Evolutionary conservation across 1,140 invertebrate genomes (phyloP), one percentile per base, ranked within the genome.

Genomic region (Phymorhynchus buccinoides): DNA sequence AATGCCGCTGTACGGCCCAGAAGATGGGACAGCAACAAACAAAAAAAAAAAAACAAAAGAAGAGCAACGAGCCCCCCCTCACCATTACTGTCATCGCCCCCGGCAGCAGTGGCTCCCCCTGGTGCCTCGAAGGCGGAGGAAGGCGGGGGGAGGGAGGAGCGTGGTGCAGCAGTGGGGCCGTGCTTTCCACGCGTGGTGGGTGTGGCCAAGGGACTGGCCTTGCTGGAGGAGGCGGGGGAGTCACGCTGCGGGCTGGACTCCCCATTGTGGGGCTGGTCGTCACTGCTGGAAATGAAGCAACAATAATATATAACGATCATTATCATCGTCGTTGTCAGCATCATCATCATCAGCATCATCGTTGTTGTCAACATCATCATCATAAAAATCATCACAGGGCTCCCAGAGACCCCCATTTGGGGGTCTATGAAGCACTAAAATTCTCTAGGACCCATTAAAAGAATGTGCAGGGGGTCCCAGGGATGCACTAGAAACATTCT

Each of bases 221-320:
- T 73, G 35, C 3, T 37, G 9, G 9, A 18, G 77, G 77, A 79
- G 27, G 77, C 42, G 18, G 73, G 73, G 18, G 73, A 75, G 16
- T 75, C 73, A 4, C 18, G 39, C 7, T 27, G 62, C n/a, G 66
- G 81, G 41, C 81, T 83, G 37, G 81, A 83, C 4, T 83, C 81
- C 4, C 81, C 81, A 41, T 83, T 83, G 39, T 42, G 62, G 2
- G 68, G 81, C 27, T 68, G 62, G 9, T 83, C 81, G 4, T 83
- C 81, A 42, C 62, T 83, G 81, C 81, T 83, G 81, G 12, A 82
- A 39, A 82, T 4, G 62, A 35, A 22, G 30, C 73, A 35, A 9
- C 32, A 37, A 37, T 1, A 18, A 4, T 77, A 41, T 77, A 77
- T 3, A 73, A 73, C 30, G 68, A 35, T 35, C 7, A 73, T n/a